These are phyloP conservation scores for Ethmia dodecea DNA, from an alignment of 2,888 invertebrate genomes.

Conservation along the genomic window DNA sequence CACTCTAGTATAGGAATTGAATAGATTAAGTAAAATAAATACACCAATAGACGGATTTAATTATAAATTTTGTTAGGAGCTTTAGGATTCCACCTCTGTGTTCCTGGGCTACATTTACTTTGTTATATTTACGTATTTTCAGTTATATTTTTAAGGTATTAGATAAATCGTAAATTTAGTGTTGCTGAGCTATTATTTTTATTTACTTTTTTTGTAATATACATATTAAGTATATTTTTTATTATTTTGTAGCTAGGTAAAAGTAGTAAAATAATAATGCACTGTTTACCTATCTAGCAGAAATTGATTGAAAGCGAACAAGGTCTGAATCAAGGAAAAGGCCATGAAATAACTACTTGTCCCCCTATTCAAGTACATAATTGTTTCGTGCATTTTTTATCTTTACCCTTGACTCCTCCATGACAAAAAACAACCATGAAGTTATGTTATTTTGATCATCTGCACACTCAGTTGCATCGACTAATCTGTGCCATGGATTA, in stretches of 20 bases:
- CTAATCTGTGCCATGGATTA: no score
- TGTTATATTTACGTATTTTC: slow-evolving; percentile 45
- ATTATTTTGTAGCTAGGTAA: slow-evolving; percentile 54
- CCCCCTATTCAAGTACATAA: no score
- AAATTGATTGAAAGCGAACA: no score
- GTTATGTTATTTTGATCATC: no score
- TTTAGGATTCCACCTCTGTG: slow-evolving; percentile 59
- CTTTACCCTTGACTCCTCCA: no score
- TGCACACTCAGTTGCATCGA: no score
- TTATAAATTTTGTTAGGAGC: slow-evolving; percentile 59
- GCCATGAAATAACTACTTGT: no score
- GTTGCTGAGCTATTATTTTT: slow-evolving; percentile 60
- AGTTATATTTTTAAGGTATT: slow-evolving; percentile 42
- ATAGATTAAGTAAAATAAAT: slow-evolving; percentile 66
- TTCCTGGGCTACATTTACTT: slow-evolving; percentile 53
- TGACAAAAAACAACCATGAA: no score
- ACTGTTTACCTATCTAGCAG: no score
- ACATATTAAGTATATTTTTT: slow-evolving; percentile 59
- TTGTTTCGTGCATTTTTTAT: no score
- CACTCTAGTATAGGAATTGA: slow-evolving; percentile 72
- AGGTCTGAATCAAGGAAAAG: no score
- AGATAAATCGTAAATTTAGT: slow-evolving; percentile 50
- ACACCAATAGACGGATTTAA: slow-evolving; percentile 62
- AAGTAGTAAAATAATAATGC: no score
- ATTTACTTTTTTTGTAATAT: slow-evolving; percentile 57